phyloP scores from a whole-genome alignment of 2,888 invertebrate species.

The Melipona bicolor region DNA sequence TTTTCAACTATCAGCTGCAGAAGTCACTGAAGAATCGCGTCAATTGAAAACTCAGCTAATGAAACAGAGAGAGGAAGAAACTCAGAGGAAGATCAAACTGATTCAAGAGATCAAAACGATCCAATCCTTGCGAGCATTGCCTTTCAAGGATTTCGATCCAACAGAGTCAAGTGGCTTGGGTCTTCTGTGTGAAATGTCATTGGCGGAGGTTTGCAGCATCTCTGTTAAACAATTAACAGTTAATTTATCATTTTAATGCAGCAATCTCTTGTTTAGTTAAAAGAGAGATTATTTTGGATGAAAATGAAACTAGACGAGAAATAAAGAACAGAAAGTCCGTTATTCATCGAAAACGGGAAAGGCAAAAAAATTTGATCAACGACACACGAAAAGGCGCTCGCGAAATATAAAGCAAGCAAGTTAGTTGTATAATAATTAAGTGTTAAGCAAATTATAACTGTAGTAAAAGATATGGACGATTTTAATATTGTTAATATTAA shows the following conservation, averaged over 20 bases:
- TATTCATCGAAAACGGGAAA: constrained; percentile 84
- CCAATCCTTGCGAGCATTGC: constrained; percentile 79
- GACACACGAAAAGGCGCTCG: constrained; percentile 37
- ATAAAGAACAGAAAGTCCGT: constrained; percentile 84
- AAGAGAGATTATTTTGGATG: constrained; percentile 85
- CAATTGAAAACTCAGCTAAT: constrained; percentile 47
- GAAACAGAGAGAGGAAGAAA: constrained; percentile 80
- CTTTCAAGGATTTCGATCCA: constrained; percentile 85
- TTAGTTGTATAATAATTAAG: background rate
- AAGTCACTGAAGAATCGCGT: constrained; percentile 62
- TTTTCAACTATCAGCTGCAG: constrained; percentile 57
- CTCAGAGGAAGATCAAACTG: constrained; percentile 80
- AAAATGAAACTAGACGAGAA: constrained; percentile 86
- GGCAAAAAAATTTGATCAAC: constrained; percentile 84
- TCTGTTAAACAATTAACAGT: background rate
- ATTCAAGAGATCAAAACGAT: constrained; percentile 83
- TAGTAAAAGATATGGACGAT: background rate
- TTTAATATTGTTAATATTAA: no score
- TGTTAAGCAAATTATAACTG: background rate
- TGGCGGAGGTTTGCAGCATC: constrained; percentile 84
- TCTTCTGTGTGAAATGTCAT: constrained; percentile 88
- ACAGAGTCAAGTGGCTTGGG: constrained; percentile 87
- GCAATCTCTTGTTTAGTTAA: constrained; percentile 77
- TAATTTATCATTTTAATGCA: background rate
- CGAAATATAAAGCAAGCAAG: constrained; percentile 52